Conservation (phyloP, 2,113 vertebrate genomes). For the Orthonyx spaldingii region DNA sequence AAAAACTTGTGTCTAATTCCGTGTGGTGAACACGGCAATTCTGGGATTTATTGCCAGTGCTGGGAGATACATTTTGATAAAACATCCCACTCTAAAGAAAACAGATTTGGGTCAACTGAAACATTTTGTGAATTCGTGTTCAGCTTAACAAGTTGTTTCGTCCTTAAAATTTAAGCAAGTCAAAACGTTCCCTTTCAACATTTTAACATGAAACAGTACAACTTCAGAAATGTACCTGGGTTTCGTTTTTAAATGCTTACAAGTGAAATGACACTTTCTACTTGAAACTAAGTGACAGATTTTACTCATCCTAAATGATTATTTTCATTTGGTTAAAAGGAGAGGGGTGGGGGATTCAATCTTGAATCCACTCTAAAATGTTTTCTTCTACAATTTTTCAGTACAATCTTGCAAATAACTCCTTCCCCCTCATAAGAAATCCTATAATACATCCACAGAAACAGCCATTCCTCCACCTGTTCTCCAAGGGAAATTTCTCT, state of each 20-base stretch:
- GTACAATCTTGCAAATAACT: neutral
- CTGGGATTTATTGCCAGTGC: neutral
- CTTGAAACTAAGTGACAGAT: neutral
- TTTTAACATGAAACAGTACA: neutral
- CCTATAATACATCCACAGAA: neutral
- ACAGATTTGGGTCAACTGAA: conserved; percentile 53
- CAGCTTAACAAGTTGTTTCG: conserved; percentile 18
- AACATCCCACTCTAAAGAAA: neutral
- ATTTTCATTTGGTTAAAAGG: neutral
- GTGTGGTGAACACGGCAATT: neutral
- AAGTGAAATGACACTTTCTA: neutral
- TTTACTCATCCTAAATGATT: neutral
- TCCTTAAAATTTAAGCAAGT: conserved; percentile 31
- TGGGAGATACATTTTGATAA: neutral
- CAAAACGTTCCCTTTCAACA: conserved; percentile 28
- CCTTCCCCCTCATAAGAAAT: neutral
- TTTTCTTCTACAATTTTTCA: neutral
- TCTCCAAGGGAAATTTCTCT: neutral
- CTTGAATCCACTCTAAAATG: neutral
- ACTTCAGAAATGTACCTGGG: neutral
- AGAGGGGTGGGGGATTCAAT: neutral
- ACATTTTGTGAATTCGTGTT: conserved; percentile 24
- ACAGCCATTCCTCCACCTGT: neutral
- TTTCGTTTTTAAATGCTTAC: conserved; percentile 5
- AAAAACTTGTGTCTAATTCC: neutral